Evolutionary conservation across 2,797 vertebrate species (phyloP), one percentile per base, ranked within the genome.

Genomic region (Bovichtus diacanthus): DNA sequence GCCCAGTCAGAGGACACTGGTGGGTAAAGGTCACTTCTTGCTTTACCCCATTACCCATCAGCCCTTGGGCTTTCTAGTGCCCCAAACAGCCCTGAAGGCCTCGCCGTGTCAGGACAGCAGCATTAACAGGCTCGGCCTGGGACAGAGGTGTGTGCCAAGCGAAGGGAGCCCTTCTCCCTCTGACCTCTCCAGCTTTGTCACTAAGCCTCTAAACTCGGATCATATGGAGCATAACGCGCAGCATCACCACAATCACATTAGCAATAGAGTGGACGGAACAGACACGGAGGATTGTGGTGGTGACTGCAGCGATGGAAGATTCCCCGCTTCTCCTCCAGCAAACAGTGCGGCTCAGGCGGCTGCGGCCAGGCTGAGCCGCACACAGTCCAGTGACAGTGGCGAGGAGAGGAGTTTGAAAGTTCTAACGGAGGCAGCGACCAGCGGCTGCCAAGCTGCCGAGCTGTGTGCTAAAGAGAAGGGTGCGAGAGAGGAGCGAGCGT

Each of bases 1-100:
- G 84, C 94, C 96, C 74, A 93, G 94, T 49, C 96, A 96, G 62
- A 94, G 96, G 91, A 94, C 96, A 38, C 94, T 98, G 74, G 91
- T 98, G 76, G 97, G 98, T 59, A 98, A 98, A 91, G 97, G 97
- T 70, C 97, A 98, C 92, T 98, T 99, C 86, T 81, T 98, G 75
- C 96, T 99, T 74, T 99, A 98, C 85, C 97, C 98, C 80, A 96
- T 99, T 87, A 97, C 97, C 18, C 98, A 93, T 85, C 93, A 98
- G 90, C 98, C 98, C 7, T 86, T 98, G 25, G 98, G 98, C 74
- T 99, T 99, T 92, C 89, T 99, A 27, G 97, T 99, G 79, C 97
- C 97, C 65, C 98, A 98, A 90, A 94, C 96, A 25, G 95, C 96
- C 31, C 92, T 96, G 80, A 96, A 95, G 86, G 91, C 93, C 75